Percentiles rank a stretch among this genome's conserved stretches.
Evolutionary conservation across 2,888 invertebrate species (phyloP).

Genomic region (Sphinx pinastri): DNA sequence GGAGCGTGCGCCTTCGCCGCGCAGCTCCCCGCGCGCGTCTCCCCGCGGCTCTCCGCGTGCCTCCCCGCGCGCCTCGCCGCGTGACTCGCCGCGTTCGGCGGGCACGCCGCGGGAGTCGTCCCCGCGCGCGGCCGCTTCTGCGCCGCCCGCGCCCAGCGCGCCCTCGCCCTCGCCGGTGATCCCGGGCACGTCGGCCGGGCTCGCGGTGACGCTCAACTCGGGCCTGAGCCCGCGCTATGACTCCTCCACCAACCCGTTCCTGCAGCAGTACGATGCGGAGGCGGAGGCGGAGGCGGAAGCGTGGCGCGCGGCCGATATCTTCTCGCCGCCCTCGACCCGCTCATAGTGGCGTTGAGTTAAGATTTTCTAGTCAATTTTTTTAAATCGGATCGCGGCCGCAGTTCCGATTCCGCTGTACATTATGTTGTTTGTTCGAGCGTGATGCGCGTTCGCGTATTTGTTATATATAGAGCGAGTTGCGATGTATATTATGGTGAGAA

Average conservation of each 20-base stretch:
- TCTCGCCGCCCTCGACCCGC: slow-evolving; percentile 77
- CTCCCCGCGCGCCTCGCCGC: slow-evolving; percentile 70
- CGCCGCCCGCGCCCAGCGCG: slow-evolving; percentile 59
- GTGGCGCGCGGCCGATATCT: slow-evolving; percentile 77
- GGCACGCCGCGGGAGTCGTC: slow-evolving; percentile 58
- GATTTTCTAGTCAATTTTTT: slow-evolving; percentile 83
- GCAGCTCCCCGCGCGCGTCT: slow-evolving; percentile 69
- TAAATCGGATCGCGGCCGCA: slow-evolving; percentile 74
- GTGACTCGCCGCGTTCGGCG: slow-evolving; percentile 67
- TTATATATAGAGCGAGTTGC: slow-evolving; percentile 81
- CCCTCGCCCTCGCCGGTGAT: slow-evolving; percentile 72
- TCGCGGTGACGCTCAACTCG: slow-evolving; percentile 85
- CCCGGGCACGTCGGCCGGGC: slow-evolving; percentile 85
- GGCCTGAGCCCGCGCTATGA: slow-evolving; percentile 73
- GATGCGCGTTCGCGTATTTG: slow-evolving; percentile 75
- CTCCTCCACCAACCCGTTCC: slow-evolving; percentile 85
- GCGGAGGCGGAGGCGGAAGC: slow-evolving; percentile 79
- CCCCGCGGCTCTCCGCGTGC: slow-evolving; percentile 67
- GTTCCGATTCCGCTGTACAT: slow-evolving; percentile 81
- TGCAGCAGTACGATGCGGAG: slow-evolving; percentile 82
- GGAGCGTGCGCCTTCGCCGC: slow-evolving; percentile 65
- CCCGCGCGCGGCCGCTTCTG: slow-evolving; percentile 52
- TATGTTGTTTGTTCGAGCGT: slow-evolving; percentile 75
- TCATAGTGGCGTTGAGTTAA: slow-evolving; percentile 78
- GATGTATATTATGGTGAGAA: slow-evolving; percentile 82